Evolutionary conservation across 1,140 invertebrate genomes (phyloP), one percentile per base, ranked within the genome.

Genomic region (Tetragonula clypearis): DNA sequence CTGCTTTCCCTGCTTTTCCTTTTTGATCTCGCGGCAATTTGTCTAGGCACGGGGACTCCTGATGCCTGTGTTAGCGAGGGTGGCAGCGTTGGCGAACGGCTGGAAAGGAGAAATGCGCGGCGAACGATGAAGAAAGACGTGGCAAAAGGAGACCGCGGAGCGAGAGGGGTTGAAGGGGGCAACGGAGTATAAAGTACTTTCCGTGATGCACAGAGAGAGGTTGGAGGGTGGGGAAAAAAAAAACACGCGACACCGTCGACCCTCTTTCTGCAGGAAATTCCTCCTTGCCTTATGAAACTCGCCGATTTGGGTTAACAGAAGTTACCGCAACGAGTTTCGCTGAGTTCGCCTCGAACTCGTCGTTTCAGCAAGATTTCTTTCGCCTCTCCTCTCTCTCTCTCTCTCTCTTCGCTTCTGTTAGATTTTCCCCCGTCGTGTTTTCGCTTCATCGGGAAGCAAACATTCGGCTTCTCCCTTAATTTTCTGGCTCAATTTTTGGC

Each of bases 121-220:
- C 8, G 35, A 60, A 60, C 2, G 19, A 30, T 9, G 26, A 35
- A 35, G 9, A 5, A 21, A 56, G 55, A 53, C 15, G 53, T 6
- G 71, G 41, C 12, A 11, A 23, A 41, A 41, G 41, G 62, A n/a
- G 23, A 41, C 4, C 6, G 41, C 8, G 21, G 23, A 21, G n/a
- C 30, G 30, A 30, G 55, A 62, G n/a, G 30, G 14, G 14, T 11
- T 49, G 41, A 49, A 49, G 8, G 62, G 53, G 53, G 26, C 41
- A 58, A 23, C 41, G 30, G 26, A 82, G 30, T 75, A 62, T 62
- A 78, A 78, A 78, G 60, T 78, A 65, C 41, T 78, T 78, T 78
- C 65, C 58, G n/a, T 26, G 41, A 41, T 19, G n/a, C 26, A 56
- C n/a, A 26, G 49, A 35, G 26, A 17, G n/a, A 1, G 26, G 41